phyloP scores from a whole-genome alignment of 1,140 invertebrate species.

The Centruroides sculpturatus region DNA sequence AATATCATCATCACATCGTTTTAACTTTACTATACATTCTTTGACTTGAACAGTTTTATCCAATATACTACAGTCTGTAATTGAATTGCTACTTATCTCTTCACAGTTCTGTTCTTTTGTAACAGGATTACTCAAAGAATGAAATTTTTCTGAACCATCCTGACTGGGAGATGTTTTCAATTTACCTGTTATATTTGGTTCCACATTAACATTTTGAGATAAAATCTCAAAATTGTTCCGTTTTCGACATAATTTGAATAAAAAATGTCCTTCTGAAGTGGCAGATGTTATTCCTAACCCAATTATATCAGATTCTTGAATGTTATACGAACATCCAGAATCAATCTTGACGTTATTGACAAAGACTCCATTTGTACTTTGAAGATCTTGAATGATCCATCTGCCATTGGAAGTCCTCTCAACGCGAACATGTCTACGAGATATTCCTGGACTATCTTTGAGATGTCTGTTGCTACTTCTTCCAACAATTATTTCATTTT shows the following conservation, averaged over 20 bases:
- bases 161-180: no score
- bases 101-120: no score
- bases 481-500: conserved; percentile 4
- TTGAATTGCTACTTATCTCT: no score
- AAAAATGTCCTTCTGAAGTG: neutral
- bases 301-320: conserved; percentile 5
- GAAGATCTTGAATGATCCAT: conserved; percentile 5
- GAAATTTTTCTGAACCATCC: no score
- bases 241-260: neutral
- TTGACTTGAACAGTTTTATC: neutral
- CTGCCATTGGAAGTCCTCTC: neutral
- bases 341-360: neutral
- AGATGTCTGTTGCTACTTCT: neutral
- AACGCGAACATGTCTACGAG: conserved; percentile 3
- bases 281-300: neutral
- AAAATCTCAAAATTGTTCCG: no score
- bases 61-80: no score
- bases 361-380: conserved; percentile 8
- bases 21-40: neutral
- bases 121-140: no score
- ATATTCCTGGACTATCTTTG: neutral
- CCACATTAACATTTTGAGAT: no score
- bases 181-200: no score
- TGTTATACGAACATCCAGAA: no score
- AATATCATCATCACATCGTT: neutral